Percentiles rank a stretch among this genome's conserved stretches.
Evolutionary conservation across 2,113 vertebrate species (phyloP).

Genomic region (Dasyurus viverrinus): DNA sequence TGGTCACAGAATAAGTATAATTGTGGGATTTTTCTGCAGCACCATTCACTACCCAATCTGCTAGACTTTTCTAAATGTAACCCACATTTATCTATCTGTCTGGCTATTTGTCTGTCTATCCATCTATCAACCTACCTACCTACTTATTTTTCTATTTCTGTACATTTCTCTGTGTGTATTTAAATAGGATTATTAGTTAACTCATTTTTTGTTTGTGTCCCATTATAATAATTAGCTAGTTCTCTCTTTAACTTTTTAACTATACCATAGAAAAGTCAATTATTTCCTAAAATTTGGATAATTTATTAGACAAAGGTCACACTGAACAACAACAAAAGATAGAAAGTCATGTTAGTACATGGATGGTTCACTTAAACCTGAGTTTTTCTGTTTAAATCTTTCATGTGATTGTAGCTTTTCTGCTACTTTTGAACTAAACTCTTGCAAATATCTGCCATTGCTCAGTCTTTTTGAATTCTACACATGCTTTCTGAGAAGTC

Average conservation of each 20-base stretch:
- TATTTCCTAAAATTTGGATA: slow-evolving; percentile 25
- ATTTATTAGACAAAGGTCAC: neutral
- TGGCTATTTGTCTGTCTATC: no score
- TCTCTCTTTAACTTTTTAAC: neutral
- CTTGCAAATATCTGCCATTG: neutral
- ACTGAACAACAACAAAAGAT: neutral
- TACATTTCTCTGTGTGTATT: slow-evolving; percentile 38
- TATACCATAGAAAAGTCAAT: neutral
- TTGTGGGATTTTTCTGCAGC: no score
- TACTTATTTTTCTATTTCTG: neutral
- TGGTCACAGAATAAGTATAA: no score
- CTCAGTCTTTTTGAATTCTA: slow-evolving; percentile 1
- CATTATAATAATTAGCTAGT: neutral
- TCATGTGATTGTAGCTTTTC: neutral
- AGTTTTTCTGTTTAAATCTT: slow-evolving; percentile 50
- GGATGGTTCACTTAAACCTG: neutral
- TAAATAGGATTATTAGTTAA: slow-evolving; percentile 31
- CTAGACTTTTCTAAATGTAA: no score
- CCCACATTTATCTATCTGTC: no score
- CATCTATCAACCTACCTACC: no score
- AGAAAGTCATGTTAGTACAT: neutral
- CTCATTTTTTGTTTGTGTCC: neutral
- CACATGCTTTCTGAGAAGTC: slow-evolving; percentile 19
- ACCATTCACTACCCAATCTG: no score
- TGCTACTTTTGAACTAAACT: neutral